A percentile compares a stretch with the other conserved stretches of the same genome.
Evolutionary conservation across 2,888 invertebrate species (phyloP).

Genomic region (Smittia aterrima): DNA sequence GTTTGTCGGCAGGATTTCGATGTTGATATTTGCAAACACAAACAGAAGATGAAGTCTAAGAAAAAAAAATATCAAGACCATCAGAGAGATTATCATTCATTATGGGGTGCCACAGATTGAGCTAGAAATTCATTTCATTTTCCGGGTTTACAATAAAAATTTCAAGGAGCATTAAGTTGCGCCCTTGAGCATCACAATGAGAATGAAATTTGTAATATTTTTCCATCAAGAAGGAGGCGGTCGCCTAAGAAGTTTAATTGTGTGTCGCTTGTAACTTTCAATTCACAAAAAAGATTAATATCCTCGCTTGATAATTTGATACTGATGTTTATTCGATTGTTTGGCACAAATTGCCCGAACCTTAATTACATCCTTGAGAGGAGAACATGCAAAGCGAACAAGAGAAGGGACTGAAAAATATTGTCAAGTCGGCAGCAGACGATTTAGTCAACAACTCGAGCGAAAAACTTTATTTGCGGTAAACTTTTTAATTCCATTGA

Average conservation of each 20-base stretch:
- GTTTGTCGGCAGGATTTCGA: conserved; percentile 16
- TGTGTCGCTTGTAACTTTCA: background rate
- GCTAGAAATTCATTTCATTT: background rate
- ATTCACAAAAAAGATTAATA: conserved; percentile 4
- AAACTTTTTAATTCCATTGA: conserved; percentile 11
- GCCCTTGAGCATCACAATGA: background rate
- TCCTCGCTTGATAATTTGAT: conserved; percentile 30
- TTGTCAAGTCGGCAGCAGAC: conserved; percentile 22
- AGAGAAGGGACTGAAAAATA: conserved; percentile 1
- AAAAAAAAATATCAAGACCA: background rate
- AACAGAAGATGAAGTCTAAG: conserved; percentile 10
- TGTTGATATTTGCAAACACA: conserved; percentile 26
- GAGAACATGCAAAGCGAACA: background rate
- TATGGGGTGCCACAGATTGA: background rate
- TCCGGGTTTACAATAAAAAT: background rate
- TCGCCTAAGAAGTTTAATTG: conserved; percentile 34
- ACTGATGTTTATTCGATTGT: conserved; percentile 38
- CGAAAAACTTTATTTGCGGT: conserved; percentile 33
- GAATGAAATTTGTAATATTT: background rate
- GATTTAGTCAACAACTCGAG: background rate
- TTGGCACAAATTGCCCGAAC: conserved; percentile 38
- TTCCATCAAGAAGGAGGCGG: conserved; percentile 30
- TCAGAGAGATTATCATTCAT: background rate
- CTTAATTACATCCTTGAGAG: conserved; percentile 13
- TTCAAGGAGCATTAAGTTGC: background rate